A percentile compares a stretch with the other conserved stretches of the same genome.
phyloP scores from a whole-genome alignment of 1,140 invertebrate genomes.

The Nymphalis io region DNA sequence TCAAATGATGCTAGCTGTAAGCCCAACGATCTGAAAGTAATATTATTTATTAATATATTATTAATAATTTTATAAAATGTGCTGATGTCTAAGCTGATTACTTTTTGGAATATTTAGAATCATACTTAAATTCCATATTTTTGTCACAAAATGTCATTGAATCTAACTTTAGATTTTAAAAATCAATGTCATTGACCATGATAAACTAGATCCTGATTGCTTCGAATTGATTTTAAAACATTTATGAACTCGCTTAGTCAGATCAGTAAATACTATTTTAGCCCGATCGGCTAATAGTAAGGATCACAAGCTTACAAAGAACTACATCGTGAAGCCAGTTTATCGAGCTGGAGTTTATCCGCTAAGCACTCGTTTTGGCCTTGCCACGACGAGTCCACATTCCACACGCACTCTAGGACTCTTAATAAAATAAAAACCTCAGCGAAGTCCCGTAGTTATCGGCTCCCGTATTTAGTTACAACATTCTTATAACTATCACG shows the following conservation, averaged over 20 bases:
- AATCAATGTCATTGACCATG: constrained; percentile 34
- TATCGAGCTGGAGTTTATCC: constrained; percentile 70
- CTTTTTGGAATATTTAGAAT: not conserved
- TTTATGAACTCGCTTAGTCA: constrained; percentile 50
- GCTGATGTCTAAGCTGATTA: not conserved
- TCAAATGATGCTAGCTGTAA: constrained; percentile 92
- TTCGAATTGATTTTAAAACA: constrained; percentile 35
- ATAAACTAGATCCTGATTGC: constrained; percentile 26
- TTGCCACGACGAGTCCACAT: constrained; percentile 62
- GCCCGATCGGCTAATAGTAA: constrained; percentile 63
- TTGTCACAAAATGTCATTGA: no score
- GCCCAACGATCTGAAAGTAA: constrained; percentile 85
- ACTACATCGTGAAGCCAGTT: constrained; percentile 58
- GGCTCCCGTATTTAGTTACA: constrained; percentile 44
- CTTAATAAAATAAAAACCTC: constrained; percentile 59
- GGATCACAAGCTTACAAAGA: constrained; percentile 54
- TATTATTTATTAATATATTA: not conserved
- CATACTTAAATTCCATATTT: no score
- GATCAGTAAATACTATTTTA: constrained; percentile 62
- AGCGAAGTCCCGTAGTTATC: constrained; percentile 44
- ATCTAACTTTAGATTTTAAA: no score
- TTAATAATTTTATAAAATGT: not conserved
- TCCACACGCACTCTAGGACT: constrained; percentile 57
- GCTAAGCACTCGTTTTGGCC: constrained; percentile 64
- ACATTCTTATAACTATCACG: constrained; percentile 43